phyloP scores from a whole-genome alignment of 2,888 invertebrate genomes.

The Drosophila tripunctata region DNA sequence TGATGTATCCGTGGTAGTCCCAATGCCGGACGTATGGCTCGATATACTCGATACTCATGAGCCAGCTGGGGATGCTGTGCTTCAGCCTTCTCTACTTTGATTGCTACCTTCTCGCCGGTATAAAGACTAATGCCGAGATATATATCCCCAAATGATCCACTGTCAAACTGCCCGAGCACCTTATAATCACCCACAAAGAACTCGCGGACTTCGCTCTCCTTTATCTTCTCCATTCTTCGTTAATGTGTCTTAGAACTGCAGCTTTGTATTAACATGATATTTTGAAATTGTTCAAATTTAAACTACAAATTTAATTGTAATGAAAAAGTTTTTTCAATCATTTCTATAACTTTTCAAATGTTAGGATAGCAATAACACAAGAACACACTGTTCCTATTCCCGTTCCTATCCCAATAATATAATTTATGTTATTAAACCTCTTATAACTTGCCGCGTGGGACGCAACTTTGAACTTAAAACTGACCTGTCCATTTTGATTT shows the following conservation, averaged over 20 bases:
- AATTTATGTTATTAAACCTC: too few species aligned
- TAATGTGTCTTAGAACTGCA: background rate
- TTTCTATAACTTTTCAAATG: too few species aligned
- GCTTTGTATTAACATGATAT: background rate
- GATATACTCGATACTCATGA: conserved; percentile 99
- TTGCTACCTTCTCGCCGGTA: conserved; percentile 97
- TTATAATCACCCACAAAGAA: conserved; percentile 97
- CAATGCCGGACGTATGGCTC: conserved; percentile 97
- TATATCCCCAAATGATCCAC: conserved; percentile 99
- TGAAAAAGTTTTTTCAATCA: background rate
- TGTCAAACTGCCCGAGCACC: conserved; percentile 97
- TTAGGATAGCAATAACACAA: too few species aligned
- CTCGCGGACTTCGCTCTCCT: conserved; percentile 85
- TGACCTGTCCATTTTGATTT: background rate
- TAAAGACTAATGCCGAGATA: conserved; percentile 96
- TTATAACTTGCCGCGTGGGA: background rate
- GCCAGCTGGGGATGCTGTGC: conserved; percentile 98
- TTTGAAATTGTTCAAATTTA: background rate
- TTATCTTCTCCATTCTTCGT: conserved; percentile 8
- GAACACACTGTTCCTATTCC: too few species aligned
- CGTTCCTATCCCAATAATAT: too few species aligned
- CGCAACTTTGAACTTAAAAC: background rate
- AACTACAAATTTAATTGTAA: too few species aligned
- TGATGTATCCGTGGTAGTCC: conserved; percentile 97
- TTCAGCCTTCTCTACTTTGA: conserved; percentile 99